These are phyloP conservation scores for Orientallactaga sibirica DNA, from an alignment of 2,797 vertebrate genomes.

Conservation along the genomic window DNA sequence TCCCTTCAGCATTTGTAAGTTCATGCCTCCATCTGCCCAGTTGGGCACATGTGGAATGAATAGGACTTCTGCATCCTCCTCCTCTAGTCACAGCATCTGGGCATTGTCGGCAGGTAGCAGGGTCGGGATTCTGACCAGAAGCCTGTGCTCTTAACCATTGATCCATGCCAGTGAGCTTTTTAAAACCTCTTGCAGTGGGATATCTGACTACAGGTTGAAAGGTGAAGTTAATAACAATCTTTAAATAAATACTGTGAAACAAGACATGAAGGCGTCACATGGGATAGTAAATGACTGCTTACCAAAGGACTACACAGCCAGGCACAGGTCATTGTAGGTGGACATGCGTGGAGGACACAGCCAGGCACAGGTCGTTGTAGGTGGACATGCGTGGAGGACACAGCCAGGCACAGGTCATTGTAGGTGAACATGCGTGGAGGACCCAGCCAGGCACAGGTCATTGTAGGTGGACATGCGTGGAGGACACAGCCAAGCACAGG, in stretches of 20 bases:
- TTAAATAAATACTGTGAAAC: background rate
- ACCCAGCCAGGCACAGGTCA: background rate
- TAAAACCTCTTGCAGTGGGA: accelerated
- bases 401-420: background rate
- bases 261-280: background rate
- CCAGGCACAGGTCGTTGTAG: no score
- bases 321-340: no score
- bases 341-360: background rate
- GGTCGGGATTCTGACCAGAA: background rate
- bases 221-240: background rate
- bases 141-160: background rate
- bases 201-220: background rate
- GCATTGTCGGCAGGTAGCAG: no score
- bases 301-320: background rate
- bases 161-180: background rate
- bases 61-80: background rate
- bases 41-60: accelerated
- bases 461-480: no score
- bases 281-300: background rate
- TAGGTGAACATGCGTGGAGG: background rate
- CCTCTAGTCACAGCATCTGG: background rate
- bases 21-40: background rate
- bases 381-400: no score
- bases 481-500: background rate
- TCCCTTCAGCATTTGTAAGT: slow-evolving; percentile 97